A percentile compares a stretch with the other conserved stretches of the same genome.
These are phyloP conservation scores for Sinopyrophorus schimmeli DNA, from an alignment of 2,888 invertebrate species.

Conservation along the genomic window DNA sequence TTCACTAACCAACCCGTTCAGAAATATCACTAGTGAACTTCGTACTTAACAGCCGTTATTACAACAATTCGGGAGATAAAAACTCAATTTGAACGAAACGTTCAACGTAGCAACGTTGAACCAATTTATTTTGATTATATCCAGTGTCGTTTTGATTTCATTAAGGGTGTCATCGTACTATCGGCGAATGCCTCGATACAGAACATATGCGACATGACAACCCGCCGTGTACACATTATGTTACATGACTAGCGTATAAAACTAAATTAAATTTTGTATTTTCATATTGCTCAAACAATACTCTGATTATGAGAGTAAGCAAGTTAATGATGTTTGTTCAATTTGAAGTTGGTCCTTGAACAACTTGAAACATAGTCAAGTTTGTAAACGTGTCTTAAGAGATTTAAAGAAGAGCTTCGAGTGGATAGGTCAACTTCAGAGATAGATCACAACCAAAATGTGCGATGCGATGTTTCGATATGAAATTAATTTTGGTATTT, in stretches of 20 bases:
- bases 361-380: conserved; percentile 28
- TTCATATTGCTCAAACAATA: conserved; percentile 42
- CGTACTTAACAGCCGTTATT: conserved; percentile 36
- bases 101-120: conserved; percentile 38
- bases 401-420: conserved; percentile 37
- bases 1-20: conserved; percentile 29
- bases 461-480: conserved; percentile 23
- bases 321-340: conserved; percentile 34
- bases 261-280: conserved; percentile 52
- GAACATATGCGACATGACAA: conserved; percentile 47
- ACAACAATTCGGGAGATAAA: conserved; percentile 42
- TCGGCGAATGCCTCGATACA: conserved; percentile 44
- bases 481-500: conserved; percentile 14
- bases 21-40: conserved; percentile 28
- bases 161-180: conserved; percentile 52
- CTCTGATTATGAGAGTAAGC: conserved; percentile 33
- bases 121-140: conserved; percentile 53
- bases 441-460: conserved; percentile 18
- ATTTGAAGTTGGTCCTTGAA: conserved; percentile 26
- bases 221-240: conserved; percentile 44
- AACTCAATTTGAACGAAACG: conserved; percentile 47
- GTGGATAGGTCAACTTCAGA: conserved; percentile 34
- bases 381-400: conserved; percentile 36
- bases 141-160: conserved; percentile 53
- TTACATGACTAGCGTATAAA: conserved; percentile 48